phyloP scores from a whole-genome alignment of 2,113 vertebrate genomes.

The Ctenomys sociabilis region DNA sequence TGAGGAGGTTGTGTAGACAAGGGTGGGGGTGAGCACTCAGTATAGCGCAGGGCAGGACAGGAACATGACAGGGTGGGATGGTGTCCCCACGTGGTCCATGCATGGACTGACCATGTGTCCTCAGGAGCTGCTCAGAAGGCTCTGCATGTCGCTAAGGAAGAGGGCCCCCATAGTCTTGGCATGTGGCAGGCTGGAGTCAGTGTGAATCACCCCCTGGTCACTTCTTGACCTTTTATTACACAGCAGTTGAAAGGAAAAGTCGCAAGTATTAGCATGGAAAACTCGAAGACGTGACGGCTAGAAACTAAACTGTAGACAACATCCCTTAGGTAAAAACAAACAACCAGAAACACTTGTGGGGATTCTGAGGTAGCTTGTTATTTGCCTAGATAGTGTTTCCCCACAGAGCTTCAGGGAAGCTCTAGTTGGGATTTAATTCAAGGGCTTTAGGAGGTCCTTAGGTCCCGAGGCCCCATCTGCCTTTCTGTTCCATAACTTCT shows the following conservation, averaged over 20 bases:
- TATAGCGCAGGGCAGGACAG: not conserved
- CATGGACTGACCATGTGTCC: too few relatives aligned
- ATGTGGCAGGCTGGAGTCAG: not conserved
- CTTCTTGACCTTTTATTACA: not conserved
- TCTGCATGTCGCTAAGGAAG: not conserved
- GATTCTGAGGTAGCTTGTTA: not conserved
- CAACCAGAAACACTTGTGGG: not conserved
- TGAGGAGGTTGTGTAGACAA: not conserved
- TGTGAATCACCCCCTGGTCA: not conserved
- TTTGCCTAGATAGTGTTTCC: too few relatives aligned
- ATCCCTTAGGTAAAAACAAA: not conserved
- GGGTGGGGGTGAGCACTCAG: not conserved
- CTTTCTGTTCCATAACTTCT: not conserved
- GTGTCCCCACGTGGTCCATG: not conserved
- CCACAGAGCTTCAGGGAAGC: not conserved
- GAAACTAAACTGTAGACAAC: not conserved
- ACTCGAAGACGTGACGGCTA: not conserved
- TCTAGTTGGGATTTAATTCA: not conserved
- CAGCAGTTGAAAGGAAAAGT: not conserved
- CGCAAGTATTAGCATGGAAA: rapidly evolving
- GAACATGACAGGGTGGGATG: not conserved
- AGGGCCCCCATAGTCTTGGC: not conserved
- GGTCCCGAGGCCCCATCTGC: rapidly evolving
- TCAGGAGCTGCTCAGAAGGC: not conserved
- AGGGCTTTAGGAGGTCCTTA: not conserved